Conservation (phyloP, 2,113 vertebrate species). For the Rhinoptilus africanus region DNA sequence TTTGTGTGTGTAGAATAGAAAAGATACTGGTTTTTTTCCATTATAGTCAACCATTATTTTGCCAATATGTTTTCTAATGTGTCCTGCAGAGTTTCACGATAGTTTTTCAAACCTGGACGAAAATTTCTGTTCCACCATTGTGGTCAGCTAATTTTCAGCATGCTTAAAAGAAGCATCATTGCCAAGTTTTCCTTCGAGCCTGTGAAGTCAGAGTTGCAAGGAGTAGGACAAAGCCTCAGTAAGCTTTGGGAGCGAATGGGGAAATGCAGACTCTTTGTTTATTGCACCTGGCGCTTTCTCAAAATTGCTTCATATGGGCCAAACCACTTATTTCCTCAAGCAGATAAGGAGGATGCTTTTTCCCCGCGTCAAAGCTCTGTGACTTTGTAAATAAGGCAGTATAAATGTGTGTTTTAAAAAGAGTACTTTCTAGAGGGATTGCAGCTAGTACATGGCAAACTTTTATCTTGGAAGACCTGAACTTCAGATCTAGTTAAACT, state of each 20-base stretch:
- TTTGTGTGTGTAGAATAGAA: background rate
- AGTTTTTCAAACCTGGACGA: background rate
- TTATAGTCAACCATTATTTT: background rate
- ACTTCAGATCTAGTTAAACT: background rate
- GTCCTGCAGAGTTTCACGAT: background rate
- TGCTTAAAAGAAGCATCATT: background rate
- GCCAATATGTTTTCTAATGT: background rate
- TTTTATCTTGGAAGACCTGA: background rate
- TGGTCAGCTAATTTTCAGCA: background rate
- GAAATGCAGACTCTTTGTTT: background rate
- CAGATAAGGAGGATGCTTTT: background rate
- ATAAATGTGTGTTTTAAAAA: background rate
- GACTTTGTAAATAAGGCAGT: background rate
- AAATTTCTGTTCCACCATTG: background rate
- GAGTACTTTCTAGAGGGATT: background rate
- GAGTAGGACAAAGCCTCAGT: background rate
- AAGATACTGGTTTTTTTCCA: background rate
- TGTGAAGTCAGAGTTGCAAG: background rate
- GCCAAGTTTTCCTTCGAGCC: background rate
- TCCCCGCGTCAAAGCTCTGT: background rate
- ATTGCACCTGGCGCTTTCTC: background rate
- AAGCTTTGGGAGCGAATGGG: background rate
- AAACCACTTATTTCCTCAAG: slow-evolving; percentile 1
- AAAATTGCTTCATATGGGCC: background rate
- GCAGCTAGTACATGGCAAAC: background rate